These are phyloP conservation scores for Istiophorus platypterus DNA, from an alignment of 2,113 vertebrate species.

Conservation along the genomic window DNA sequence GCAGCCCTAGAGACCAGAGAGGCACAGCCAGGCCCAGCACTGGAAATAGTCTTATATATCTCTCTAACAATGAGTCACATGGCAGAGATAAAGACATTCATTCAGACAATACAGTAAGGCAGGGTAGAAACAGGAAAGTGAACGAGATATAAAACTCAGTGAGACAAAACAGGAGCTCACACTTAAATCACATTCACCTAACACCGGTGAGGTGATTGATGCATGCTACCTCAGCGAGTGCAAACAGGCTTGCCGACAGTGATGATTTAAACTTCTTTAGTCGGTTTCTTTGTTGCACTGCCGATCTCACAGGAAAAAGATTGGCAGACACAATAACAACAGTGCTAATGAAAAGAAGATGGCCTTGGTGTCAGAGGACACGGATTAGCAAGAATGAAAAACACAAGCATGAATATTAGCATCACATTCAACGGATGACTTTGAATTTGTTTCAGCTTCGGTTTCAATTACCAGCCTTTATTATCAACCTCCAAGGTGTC, in stretches of 20 bases:
- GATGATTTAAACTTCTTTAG: conserved; percentile 75
- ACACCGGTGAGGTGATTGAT: conserved; percentile 69
- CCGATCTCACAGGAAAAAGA: conserved; percentile 63
- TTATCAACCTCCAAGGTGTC: conserved; percentile 60
- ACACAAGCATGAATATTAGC: conserved; percentile 72
- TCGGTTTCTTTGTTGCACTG: conserved; percentile 51
- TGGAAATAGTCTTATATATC: conserved; percentile 57
- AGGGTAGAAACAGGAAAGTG: conserved; percentile 50
- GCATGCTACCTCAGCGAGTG: conserved; percentile 49
- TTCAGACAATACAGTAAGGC: conserved; percentile 56
- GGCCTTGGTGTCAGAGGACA: conserved; percentile 75
- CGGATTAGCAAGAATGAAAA: conserved; percentile 75
- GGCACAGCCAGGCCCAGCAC: conserved; percentile 29
- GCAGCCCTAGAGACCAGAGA: conserved; percentile 46
- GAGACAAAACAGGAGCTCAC: conserved; percentile 66
- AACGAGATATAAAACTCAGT: conserved; percentile 69
- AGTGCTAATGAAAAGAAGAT: conserved; percentile 71
- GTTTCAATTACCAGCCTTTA: conserved; percentile 63
- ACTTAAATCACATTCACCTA: conserved; percentile 69
- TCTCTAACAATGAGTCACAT: conserved; percentile 60
- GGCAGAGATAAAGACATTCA: conserved; percentile 61
- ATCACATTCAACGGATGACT: conserved; percentile 75
- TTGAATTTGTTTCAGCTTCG: conserved; percentile 71
- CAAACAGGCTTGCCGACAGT: conserved; percentile 45
- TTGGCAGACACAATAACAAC: conserved; percentile 80